Evolutionary conservation across 2,797 vertebrate genomes (phyloP).

Genomic region (Crax fasciolata): DNA sequence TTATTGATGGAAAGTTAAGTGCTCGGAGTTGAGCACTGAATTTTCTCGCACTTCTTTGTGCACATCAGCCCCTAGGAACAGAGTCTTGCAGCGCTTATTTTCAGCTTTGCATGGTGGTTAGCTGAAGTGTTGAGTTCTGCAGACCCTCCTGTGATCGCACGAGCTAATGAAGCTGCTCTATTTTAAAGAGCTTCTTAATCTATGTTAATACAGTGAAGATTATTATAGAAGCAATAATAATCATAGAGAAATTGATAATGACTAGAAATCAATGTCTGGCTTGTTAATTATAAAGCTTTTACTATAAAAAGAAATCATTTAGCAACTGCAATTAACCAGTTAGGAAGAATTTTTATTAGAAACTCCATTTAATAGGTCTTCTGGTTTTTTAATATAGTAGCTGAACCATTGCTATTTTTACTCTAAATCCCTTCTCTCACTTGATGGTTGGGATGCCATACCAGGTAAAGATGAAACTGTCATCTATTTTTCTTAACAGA

Average conservation of each 20-base stretch:
- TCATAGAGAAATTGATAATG: slow-evolving; percentile 82
- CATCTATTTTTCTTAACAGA: background rate
- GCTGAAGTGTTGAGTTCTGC: slow-evolving; percentile 33
- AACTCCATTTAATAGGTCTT: slow-evolving; percentile 64
- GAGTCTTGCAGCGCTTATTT: slow-evolving; percentile 49
- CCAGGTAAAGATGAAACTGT: background rate
- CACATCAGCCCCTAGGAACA: background rate
- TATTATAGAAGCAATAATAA: slow-evolving; percentile 83
- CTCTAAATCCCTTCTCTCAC: background rate
- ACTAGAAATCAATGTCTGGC: slow-evolving; percentile 79
- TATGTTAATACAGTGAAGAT: slow-evolving; percentile 78
- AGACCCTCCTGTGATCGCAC: slow-evolving; percentile 60
- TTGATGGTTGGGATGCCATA: background rate
- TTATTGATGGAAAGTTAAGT: slow-evolving; percentile 13
- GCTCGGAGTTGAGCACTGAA: background rate
- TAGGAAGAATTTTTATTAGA: slow-evolving; percentile 76
- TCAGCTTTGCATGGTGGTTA: slow-evolving; percentile 29
- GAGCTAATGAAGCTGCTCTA: slow-evolving; percentile 77
- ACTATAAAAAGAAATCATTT: slow-evolving; percentile 84
- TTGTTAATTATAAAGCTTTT: slow-evolving; percentile 83
- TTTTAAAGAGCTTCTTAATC: slow-evolving; percentile 80
- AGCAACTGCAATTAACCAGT: slow-evolving; percentile 77
- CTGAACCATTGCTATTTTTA: slow-evolving; percentile 49
- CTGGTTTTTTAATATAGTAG: slow-evolving; percentile 22
- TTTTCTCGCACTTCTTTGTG: background rate